Evolutionary conservation across 2,888 invertebrate species (phyloP).

Genomic region (Tricholauxania praeusta): DNA sequence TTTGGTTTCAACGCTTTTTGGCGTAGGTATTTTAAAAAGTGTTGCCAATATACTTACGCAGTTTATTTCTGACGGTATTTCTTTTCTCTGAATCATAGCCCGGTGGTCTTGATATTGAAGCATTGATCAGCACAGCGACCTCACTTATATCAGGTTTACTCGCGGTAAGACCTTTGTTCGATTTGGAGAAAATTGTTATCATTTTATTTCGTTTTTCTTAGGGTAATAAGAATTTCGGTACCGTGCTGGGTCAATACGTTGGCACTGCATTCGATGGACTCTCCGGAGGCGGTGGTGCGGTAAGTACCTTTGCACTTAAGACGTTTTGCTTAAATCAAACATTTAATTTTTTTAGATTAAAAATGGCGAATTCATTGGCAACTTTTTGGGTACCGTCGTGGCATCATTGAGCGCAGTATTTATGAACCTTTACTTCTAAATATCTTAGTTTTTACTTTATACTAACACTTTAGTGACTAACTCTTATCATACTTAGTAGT

Average conservation of each 20-base stretch:
- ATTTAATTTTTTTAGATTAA: slow-evolving; percentile 56
- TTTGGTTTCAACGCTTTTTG: slow-evolving; percentile 64
- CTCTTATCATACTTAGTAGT: slow-evolving; percentile 30
- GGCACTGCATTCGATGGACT: slow-evolving; percentile 66
- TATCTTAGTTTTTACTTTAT: slow-evolving; percentile 25
- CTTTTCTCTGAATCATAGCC: slow-evolving; percentile 54
- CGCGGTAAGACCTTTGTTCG: slow-evolving; percentile 48
- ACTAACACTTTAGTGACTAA: slow-evolving; percentile 40
- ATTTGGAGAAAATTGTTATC: too few relatives aligned
- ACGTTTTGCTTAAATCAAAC: neutral
- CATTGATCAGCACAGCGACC: slow-evolving; percentile 61
- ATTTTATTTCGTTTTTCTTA: slow-evolving; percentile 30
- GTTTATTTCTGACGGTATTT: neutral
- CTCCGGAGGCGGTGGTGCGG: slow-evolving; percentile 67
- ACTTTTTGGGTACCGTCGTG: slow-evolving; percentile 65
- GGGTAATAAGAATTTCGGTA: slow-evolving; percentile 67
- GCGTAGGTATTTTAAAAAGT: slow-evolving; percentile 54
- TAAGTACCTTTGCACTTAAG: slow-evolving; percentile 45
- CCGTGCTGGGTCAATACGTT: slow-evolving; percentile 64
- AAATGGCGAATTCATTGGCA: slow-evolving; percentile 67
- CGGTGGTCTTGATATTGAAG: slow-evolving; percentile 64
- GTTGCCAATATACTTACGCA: neutral
- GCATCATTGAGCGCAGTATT: slow-evolving; percentile 67
- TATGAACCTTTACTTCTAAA: slow-evolving; percentile 45
- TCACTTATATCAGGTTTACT: slow-evolving; percentile 64